Base-by-base conservation (phyloP, 2,797 vertebrate genomes). In the Paedocypris micromegethes region DNA sequence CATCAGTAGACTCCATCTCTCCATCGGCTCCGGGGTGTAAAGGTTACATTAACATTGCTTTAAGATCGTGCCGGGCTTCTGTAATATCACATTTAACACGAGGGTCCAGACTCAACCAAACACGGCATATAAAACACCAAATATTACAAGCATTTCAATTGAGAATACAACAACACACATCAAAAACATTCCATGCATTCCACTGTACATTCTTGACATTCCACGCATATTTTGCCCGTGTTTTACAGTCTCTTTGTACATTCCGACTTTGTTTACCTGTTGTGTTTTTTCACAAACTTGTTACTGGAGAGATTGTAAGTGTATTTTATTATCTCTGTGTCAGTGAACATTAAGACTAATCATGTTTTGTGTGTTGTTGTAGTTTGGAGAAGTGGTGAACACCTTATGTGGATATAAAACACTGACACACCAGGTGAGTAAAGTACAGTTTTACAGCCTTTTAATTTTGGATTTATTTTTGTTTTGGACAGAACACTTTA, bases 321-420 rank as follows among this genome's bases (percentile, higher is more conserved):
- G 23, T 23, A 23, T 23, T 23, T 23, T 23, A 23, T 23, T 23
- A 1, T 1, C 23, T 23, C 23, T 23, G 23, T 23, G 23, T 1
- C 23, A 23, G 23, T 23, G 23, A 23, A 23, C 23, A 23, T 23
- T 23, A 23, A 23, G 23, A 23, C 23, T 23, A 1, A 23, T 23
- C 23, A 1, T 23, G 38, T 4, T 3, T 6, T 76, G 8, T 66
- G 41, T 62, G 38, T 64, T n/a, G 51, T 72, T 62, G 71, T 69
- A 95, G 93, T 82, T 84, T 0, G 90, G 90, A 56, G 92, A 90
- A 67, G 93, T 95, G 55, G 75, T 92, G 61, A 95, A 95, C 86
- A 94, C 91, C 2, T 81, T 93, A 0, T 95, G 93, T 45, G 93
- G 93, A 2, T 93, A 90, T 85, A 79, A 84, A 80, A 89, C 92